Percentiles rank a stretch among this genome's conserved stretches.
These are phyloP conservation scores for Cossypha dichroa DNA, from an alignment of 2,797 vertebrate species.

Conservation along the genomic window DNA sequence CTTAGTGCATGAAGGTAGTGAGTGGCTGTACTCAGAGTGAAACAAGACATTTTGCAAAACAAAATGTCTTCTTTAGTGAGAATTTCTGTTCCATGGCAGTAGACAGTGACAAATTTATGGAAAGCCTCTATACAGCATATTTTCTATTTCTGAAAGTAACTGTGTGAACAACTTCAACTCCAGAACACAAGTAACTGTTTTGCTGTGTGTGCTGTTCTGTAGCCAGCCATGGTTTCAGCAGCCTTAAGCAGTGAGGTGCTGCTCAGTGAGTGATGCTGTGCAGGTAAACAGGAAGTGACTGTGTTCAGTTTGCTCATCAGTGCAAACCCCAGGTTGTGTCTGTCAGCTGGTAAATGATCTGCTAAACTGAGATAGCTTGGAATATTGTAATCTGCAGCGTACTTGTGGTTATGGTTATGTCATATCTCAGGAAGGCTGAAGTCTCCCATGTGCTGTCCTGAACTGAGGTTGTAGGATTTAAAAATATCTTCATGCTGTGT, in stretches of 20 bases:
- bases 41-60: neutral
- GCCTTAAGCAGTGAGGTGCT: neutral
- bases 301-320: neutral
- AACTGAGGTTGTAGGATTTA: neutral
- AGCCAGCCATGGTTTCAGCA: neutral
- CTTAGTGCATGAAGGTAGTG: neutral
- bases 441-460: neutral
- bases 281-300: constrained; percentile 2
- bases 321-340: neutral
- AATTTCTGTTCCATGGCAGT: neutral
- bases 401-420: neutral
- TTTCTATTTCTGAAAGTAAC: neutral
- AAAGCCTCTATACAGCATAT: neutral
- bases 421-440: neutral
- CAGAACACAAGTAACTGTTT: neutral
- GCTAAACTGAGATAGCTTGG: neutral
- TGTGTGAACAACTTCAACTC: neutral
- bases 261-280: neutral
- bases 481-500: neutral
- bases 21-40: neutral
- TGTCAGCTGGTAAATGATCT: neutral
- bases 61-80: neutral
- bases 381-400: neutral
- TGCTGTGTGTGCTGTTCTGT: neutral
- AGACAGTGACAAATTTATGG: neutral